Conservation (phyloP, 2,797 vertebrate genomes). For the Hapalemur alaotrensis region DNA sequence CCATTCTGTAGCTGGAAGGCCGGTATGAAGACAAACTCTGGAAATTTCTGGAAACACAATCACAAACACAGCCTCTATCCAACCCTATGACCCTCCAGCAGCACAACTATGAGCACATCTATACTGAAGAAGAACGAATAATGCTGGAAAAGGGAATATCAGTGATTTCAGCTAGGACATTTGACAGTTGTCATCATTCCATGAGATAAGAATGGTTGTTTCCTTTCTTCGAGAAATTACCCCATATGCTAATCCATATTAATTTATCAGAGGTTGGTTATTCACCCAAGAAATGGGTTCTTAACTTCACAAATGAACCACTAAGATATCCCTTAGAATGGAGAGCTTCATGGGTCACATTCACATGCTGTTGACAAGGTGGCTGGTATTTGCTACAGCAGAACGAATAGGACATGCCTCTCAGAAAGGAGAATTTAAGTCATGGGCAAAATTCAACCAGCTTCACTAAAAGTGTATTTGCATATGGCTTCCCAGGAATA, state of each 20-base stretch:
- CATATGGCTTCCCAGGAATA: background rate
- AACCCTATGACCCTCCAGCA: background rate
- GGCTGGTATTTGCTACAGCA: background rate
- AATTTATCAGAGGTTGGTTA: background rate
- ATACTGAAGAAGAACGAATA: background rate
- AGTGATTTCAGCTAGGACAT: background rate
- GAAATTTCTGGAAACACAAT: slow-evolving; percentile 8
- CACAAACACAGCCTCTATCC: background rate
- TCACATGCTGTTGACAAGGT: background rate
- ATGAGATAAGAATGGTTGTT: background rate
- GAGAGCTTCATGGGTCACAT: background rate
- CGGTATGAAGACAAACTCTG: background rate
- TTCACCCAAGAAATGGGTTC: background rate
- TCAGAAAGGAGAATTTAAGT: background rate
- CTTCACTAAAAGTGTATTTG: background rate
- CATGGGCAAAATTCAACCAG: background rate
- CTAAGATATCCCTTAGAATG: background rate
- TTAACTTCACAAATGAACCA: background rate
- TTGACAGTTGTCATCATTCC: background rate
- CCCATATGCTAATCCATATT: background rate
- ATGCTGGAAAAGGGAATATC: background rate
- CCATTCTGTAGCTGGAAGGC: background rate
- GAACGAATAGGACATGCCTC: background rate
- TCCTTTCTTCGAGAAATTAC: background rate
- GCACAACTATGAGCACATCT: background rate